These are phyloP conservation scores for Probosciger aterrimus DNA, from an alignment of 2,113 vertebrate species.

Conservation along the genomic window DNA sequence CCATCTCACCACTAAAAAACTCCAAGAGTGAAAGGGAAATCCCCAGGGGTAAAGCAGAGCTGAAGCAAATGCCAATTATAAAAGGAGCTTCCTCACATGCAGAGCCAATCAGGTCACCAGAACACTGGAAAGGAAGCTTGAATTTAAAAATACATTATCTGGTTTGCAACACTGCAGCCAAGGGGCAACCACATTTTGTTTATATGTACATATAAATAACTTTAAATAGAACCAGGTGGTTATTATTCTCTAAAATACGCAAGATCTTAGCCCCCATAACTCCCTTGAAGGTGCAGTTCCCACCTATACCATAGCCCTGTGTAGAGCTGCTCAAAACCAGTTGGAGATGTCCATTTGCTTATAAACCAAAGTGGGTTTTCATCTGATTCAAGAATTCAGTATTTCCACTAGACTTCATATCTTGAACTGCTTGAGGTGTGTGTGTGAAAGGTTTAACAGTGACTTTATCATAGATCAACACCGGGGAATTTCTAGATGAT, in stretches of 20 bases:
- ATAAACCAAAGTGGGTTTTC: not conserved
- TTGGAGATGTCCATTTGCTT: not conserved
- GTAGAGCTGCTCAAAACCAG: not conserved
- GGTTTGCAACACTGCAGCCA: slow-evolving; percentile 24
- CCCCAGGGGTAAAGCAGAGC: slow-evolving; percentile 48
- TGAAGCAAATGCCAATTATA: slow-evolving; percentile 21
- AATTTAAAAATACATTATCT: slow-evolving; percentile 46
- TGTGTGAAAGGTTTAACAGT: not conserved
- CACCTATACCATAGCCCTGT: not conserved
- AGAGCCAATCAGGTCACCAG: slow-evolving; percentile 38
- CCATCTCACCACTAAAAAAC: slow-evolving; percentile 70
- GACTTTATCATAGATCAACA: not conserved
- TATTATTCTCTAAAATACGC: not conserved
- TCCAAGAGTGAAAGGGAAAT: slow-evolving; percentile 72
- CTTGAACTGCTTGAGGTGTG: not conserved
- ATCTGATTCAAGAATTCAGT: not conserved
- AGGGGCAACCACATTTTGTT: slow-evolving; percentile 36
- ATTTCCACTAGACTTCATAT: not conserved
- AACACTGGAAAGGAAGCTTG: slow-evolving; percentile 51
- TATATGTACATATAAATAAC: not conserved
- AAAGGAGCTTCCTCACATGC: slow-evolving; percentile 1
- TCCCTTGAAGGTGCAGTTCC: not conserved
- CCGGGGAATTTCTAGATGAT: not conserved
- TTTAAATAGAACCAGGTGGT: not conserved
- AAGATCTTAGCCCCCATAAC: not conserved